phyloP scores from a whole-genome alignment of 2,113 vertebrate species.

The Pteronura brasiliensis region DNA sequence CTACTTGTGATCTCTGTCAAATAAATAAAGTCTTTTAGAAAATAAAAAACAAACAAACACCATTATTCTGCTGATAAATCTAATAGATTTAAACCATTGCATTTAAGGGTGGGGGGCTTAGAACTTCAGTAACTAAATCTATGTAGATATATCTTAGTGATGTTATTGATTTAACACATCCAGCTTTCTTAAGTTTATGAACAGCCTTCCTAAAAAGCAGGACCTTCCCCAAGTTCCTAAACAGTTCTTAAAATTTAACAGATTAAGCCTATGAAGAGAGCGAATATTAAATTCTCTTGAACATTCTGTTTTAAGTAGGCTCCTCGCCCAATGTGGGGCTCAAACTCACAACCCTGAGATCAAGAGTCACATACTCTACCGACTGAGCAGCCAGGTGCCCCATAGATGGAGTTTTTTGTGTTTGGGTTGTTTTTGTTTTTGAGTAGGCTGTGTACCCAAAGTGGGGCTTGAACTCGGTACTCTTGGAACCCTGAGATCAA shows the following conservation, averaged over 20 bases:
- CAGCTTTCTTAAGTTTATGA: background rate
- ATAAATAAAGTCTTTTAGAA: background rate
- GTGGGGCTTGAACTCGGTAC: background rate
- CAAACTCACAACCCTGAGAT: background rate
- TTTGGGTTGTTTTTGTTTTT: background rate
- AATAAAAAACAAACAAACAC: background rate
- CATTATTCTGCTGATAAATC: background rate
- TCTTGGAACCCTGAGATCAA: background rate
- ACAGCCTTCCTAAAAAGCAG: conserved; percentile 1
- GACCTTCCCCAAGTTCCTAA: background rate
- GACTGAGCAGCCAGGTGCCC: background rate
- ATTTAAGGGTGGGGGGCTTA: background rate
- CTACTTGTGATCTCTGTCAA: background rate
- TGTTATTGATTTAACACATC: background rate
- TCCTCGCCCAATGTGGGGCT: background rate
- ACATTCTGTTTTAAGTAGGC: background rate
- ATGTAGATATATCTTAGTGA: background rate
- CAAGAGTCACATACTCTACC: background rate
- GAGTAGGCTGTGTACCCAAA: background rate
- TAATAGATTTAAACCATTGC: background rate
- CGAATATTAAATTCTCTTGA: background rate
- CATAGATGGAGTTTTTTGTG: background rate
- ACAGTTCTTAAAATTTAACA: conserved; percentile 1
- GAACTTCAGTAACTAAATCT: background rate
- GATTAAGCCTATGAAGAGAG: background rate